A percentile compares a stretch with the other conserved stretches of the same genome.
Conservation (phyloP, 2,888 invertebrate genomes). For the Xylota sylvarum region DNA sequence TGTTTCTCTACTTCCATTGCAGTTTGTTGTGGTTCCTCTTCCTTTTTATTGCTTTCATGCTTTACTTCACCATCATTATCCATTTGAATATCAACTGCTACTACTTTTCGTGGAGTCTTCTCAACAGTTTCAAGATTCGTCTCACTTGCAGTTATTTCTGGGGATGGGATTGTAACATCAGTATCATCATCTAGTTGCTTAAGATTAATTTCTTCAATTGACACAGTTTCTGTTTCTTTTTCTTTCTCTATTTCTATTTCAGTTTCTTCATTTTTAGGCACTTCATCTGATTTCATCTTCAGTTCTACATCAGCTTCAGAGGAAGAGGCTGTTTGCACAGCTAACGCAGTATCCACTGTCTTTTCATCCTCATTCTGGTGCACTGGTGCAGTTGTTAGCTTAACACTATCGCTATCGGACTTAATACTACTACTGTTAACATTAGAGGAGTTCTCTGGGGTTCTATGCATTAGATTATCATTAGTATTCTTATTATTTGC, state of each 20-base stretch:
- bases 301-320: constrained; percentile 39
- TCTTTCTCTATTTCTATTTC: constrained; percentile 36
- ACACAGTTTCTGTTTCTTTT: constrained; percentile 28
- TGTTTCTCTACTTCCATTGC: constrained; percentile 41
- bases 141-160: constrained; percentile 8
- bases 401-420: constrained; percentile 62
- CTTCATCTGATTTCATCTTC: constrained; percentile 66
- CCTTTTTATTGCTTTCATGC: constrained; percentile 24
- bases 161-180: constrained; percentile 2
- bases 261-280: constrained; percentile 72
- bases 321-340: constrained; percentile 27
- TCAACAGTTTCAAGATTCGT: constrained; percentile 10
- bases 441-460: constrained; percentile 68
- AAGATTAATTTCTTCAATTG: constrained; percentile 47
- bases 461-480: constrained; percentile 73
- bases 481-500: constrained; percentile 78
- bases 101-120: constrained; percentile 26
- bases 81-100: constrained; percentile 68
- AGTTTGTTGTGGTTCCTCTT: constrained; percentile 45
- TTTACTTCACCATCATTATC: constrained; percentile 44
- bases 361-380: constrained; percentile 54
- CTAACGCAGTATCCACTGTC: constrained; percentile 26
- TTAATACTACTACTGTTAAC: constrained; percentile 69
- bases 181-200: constrained; percentile 18
- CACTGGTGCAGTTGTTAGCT: constrained; percentile 44